Evolutionary conservation across 2,888 invertebrate species (phyloP), one percentile per base, ranked within the genome.

Genomic region (Coronaproctus castanopsis): DNA sequence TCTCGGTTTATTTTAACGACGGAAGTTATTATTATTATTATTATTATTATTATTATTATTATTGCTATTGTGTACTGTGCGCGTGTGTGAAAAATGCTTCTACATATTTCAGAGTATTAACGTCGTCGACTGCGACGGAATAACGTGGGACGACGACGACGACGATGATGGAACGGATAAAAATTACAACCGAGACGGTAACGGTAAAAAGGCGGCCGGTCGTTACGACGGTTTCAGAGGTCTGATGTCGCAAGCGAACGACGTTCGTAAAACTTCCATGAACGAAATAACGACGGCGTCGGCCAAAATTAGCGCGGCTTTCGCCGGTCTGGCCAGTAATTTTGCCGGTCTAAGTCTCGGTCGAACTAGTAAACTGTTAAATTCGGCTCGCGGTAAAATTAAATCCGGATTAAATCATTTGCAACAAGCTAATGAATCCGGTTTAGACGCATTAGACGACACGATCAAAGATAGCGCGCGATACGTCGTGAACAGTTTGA

Each of bases 161-260:
- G n/a, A n/a, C n/a, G n/a, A n/a, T n/a, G n/a, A n/a, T n/a, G n/a
- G n/a, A n/a, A n/a, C n/a, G n/a, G n/a, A n/a, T n/a, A n/a, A n/a
- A n/a, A n/a, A n/a, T n/a, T n/a, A n/a, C n/a, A n/a, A n/a, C n/a
- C n/a, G n/a, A n/a, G n/a, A n/a, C n/a, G n/a, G n/a, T n/a, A n/a
- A n/a, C n/a, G n/a, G n/a, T n/a, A n/a, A n/a, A n/a, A n/a, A n/a
- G n/a, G n/a, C n/a, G n/a, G n/a, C n/a, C n/a, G n/a, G n/a, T n/a
- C n/a, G n/a, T 8, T 59, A 56, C 56, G 59, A 59, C 21, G 55
- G 59, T 3, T 18, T 21, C 10, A 20, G 24, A 21, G 59, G 59
- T 22, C 23, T 59, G 19, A 5, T 10, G n/a, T 21, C 55, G 36
- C 59, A 59, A 49, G 18, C 21, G 19, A 56, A 59, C 18, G 56